These are phyloP conservation scores for Oplegnathus fasciatus DNA, from an alignment of 2,113 vertebrate species.

Conservation along the genomic window DNA sequence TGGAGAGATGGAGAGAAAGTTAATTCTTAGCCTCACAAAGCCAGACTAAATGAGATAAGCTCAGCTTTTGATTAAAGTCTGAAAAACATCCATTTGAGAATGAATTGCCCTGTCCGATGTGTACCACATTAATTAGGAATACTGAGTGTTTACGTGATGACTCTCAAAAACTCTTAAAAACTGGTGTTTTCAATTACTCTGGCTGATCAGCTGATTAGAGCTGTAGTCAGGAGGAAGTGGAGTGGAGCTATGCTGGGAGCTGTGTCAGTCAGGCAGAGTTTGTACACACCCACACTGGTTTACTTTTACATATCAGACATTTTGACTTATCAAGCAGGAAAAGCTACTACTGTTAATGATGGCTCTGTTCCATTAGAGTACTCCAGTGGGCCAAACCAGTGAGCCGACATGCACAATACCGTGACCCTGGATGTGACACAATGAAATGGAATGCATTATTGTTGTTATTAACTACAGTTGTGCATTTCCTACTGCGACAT, in stretches of 20 bases:
- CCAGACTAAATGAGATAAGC: neutral
- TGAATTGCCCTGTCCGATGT: neutral
- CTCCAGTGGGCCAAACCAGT: neutral
- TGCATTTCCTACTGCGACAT: neutral
- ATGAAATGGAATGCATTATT: neutral
- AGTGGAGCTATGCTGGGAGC: neutral
- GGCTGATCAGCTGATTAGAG: neutral
- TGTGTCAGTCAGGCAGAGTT: neutral
- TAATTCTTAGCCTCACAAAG: neutral
- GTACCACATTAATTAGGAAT: neutral
- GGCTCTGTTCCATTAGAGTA: neutral
- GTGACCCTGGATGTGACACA: neutral
- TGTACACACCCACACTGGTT: neutral
- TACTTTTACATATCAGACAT: neutral
- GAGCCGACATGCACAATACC: neutral
- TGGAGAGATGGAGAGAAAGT: neutral
- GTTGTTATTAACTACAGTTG: neutral
- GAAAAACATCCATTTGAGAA: neutral
- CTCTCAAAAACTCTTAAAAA: neutral
- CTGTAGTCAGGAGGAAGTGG: neutral
- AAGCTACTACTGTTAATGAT: neutral
- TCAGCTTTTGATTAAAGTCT: neutral
- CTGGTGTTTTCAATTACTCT: neutral
- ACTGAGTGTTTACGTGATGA: neutral
- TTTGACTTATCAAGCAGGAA: neutral